Evolutionary conservation across 1,140 invertebrate species (phyloP).

Genomic region (Leptinotarsa texana): DNA sequence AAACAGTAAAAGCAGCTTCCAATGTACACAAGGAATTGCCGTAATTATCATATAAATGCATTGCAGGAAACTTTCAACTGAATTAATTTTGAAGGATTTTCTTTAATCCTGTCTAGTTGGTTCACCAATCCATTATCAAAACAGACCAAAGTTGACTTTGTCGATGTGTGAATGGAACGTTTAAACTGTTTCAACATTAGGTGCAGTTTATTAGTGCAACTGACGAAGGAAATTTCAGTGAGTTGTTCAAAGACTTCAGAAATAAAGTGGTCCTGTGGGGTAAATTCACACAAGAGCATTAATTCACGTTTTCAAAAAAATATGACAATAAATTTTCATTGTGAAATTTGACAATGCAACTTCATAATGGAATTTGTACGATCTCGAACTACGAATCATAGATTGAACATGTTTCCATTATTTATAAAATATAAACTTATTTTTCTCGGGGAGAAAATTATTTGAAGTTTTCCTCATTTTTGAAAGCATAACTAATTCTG

Average conservation of each 20-base stretch:
- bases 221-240: background rate
- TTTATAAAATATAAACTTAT: too few species aligned
- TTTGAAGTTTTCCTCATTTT: too few species aligned
- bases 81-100: background rate
- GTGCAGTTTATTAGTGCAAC: background rate
- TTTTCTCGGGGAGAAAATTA: too few species aligned
- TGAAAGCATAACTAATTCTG: too few species aligned
- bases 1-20: constrained; percentile 2
- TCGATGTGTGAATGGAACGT: background rate
- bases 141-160: background rate
- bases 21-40: background rate
- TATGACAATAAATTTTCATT: too few species aligned
- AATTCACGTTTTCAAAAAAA: too few species aligned
- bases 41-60: background rate
- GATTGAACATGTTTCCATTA: too few species aligned
- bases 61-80: background rate
- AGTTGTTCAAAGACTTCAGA: background rate
- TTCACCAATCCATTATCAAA: background rate
- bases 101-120: background rate
- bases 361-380: too few species aligned
- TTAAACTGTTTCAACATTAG: background rate
- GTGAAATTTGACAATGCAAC: too few species aligned
- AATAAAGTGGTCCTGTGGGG: too few species aligned
- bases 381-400: too few species aligned
- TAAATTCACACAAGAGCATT: too few species aligned